Percentiles rank a stretch among this genome's conserved stretches.
Conservation (phyloP, 2,113 vertebrate species). For the Macquaria australasica region DNA sequence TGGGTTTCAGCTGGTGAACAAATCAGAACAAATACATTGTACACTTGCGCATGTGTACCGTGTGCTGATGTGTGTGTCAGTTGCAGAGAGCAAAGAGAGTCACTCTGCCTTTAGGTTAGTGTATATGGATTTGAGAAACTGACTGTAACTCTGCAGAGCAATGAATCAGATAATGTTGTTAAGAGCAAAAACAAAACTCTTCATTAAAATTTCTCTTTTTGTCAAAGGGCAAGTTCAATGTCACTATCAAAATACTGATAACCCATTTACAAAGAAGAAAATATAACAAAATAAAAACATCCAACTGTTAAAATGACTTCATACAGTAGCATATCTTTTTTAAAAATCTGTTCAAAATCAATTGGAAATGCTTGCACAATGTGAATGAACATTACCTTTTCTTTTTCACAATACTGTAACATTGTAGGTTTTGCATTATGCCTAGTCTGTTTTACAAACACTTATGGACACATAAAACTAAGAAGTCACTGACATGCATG, state of each 20-base stretch:
- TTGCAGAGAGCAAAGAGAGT: conserved; percentile 37
- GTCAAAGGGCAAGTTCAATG: conserved; percentile 62
- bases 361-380: conserved; percentile 64
- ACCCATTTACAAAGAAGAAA: conserved; percentile 70
- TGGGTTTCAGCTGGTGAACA: conserved; percentile 72
- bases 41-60: conserved; percentile 29
- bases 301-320: conserved; percentile 61
- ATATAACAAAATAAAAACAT: conserved; percentile 65
- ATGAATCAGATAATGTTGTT: conserved; percentile 30
- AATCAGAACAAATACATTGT: conserved; percentile 56
- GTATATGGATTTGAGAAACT: conserved; percentile 68
- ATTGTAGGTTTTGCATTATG: conserved; percentile 65
- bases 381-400: conserved; percentile 58
- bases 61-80: conserved; percentile 49
- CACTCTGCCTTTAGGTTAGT: conserved; percentile 75
- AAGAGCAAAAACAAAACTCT: conserved; percentile 53
- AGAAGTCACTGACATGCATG: conserved; percentile 75
- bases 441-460: conserved; percentile 72
- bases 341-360: conserved; percentile 50
- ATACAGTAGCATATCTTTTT: conserved; percentile 74
- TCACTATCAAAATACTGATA: conserved; percentile 64
- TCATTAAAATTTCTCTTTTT: conserved; percentile 44
- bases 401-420: conserved; percentile 78
- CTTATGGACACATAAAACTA: conserved; percentile 67
- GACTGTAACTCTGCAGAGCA: conserved; percentile 62